Base-by-base conservation (phyloP, 2,113 vertebrate species). In the Anhinga rufa region DNA sequence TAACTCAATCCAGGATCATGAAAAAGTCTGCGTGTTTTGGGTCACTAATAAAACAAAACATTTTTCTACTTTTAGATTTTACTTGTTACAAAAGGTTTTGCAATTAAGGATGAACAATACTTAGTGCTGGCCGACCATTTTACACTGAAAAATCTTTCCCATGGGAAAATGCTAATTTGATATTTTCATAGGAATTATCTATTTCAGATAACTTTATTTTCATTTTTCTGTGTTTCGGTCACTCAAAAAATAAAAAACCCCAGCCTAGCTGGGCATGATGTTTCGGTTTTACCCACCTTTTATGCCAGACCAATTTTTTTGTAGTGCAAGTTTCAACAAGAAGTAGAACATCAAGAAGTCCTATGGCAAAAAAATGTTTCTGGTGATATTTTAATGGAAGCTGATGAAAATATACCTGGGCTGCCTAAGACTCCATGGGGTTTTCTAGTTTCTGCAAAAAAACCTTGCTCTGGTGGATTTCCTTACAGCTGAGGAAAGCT, bases 11-110 rank as follows among this genome's bases (percentile, higher is more conserved):
- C 86, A 96, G 92, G 49, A 89, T 72, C 86, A 89, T 92, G 77
- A 91, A 93, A 93, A 92, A 86, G 42, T 48, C 92, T 87, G 81
- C 18, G 0, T 89, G 93, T 91, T 96, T 94, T 93, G 88, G 88
- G 65, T 91, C 95, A 93, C 80, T 94, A 92, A 93, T 72, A 91
- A 96, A 96, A 82, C 66, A 93, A 95, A 94, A 81, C 69, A 91
- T 91, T 93, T 89, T 84, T 76, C 86, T 79, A 52, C 92, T 97
- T 96, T 96, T 92, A 89, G 83, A 84, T 87, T 97, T 91, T 69
- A 58, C 55, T 82, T 69, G 66, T 91, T 92, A 82, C 72, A 88
- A 90, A 86, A 92, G 57, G 65, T 97, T 93, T 82, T 84, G 80
- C 94, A 94, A 91, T 92, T 94, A 94, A 65, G 0, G 0, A 68